phyloP scores from a whole-genome alignment of 2,797 vertebrate genomes.

The Lophotriccus pileatus region DNA sequence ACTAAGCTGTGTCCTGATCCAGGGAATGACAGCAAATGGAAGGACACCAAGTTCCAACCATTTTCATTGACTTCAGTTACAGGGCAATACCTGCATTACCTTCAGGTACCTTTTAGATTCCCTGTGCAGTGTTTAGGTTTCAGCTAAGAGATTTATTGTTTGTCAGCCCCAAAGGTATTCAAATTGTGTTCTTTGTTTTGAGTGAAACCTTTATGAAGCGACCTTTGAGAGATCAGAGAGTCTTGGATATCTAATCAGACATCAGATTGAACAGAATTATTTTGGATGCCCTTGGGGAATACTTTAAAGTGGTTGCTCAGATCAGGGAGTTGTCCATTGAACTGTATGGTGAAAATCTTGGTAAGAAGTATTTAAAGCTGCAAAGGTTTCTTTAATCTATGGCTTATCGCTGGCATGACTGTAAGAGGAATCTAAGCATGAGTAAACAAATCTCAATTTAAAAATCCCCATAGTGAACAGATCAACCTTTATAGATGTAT shows the following conservation, averaged over 20 bases:
- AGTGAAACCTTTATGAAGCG: conserved; percentile 38
- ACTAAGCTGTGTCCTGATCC: neutral
- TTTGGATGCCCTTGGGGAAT: conserved; percentile 41
- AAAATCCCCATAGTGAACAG: conserved; percentile 29
- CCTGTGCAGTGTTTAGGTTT: neutral
- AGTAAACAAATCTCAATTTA: conserved; percentile 40
- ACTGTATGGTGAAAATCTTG: neutral
- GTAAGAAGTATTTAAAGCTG: conserved; percentile 4
- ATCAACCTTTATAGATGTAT: conserved; percentile 1
- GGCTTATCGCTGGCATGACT: conserved; percentile 44
- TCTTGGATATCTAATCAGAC: conserved; percentile 41
- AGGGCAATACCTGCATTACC: neutral
- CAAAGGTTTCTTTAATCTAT: conserved; percentile 53
- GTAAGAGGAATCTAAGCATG: conserved; percentile 36
- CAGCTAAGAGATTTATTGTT: conserved; percentile 18
- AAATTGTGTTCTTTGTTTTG: conserved; percentile 17
- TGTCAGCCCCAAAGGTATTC: conserved; percentile 33
- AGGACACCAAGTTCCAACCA: neutral
- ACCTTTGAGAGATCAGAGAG: conserved; percentile 49
- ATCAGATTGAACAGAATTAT: conserved; percentile 44
- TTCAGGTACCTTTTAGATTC: neutral
- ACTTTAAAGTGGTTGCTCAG: conserved; percentile 66
- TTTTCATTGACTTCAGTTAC: neutral
- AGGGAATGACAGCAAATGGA: neutral
- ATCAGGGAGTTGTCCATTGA: conserved; percentile 60